Evolutionary conservation across 2,797 vertebrate species (phyloP).

Genomic region (Neoniphon sammara): DNA sequence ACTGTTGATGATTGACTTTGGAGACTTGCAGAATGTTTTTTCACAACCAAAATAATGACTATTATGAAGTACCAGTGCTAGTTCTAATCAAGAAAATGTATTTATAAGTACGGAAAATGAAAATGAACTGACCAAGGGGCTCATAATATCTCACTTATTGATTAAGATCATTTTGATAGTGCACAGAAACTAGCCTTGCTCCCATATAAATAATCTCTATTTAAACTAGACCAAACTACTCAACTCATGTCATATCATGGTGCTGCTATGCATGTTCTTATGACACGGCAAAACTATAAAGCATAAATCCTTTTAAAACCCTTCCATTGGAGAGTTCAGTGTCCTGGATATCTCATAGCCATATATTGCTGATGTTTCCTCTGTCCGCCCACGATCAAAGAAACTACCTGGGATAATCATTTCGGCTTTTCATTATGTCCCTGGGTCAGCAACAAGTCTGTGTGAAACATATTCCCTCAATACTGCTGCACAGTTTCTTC

Average conservation of each 20-base stretch:
- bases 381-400: slow-evolving; percentile 34
- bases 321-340: not conserved
- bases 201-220: not conserved
- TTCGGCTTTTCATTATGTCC: slow-evolving; percentile 35
- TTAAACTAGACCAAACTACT: not conserved
- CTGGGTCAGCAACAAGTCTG: not conserved
- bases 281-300: slow-evolving; percentile 14
- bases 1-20: not conserved
- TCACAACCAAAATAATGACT: slow-evolving; percentile 16
- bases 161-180: not conserved
- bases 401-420: slow-evolving; percentile 48
- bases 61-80: not conserved
- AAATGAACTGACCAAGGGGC: not conserved
- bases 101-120: not conserved
- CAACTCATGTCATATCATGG: not conserved
- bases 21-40: not conserved
- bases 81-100: not conserved
- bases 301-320: not conserved
- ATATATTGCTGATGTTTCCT: slow-evolving; percentile 28
- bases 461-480: slow-evolving; percentile 8
- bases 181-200: no score
- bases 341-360: slow-evolving; percentile 42
- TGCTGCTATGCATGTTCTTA: not conserved
- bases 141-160: not conserved
- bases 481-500: slow-evolving; percentile 25